Evolutionary conservation across 2,888 invertebrate species (phyloP), one percentile per base, ranked within the genome.

Genomic region (Junonia oenone): DNA sequence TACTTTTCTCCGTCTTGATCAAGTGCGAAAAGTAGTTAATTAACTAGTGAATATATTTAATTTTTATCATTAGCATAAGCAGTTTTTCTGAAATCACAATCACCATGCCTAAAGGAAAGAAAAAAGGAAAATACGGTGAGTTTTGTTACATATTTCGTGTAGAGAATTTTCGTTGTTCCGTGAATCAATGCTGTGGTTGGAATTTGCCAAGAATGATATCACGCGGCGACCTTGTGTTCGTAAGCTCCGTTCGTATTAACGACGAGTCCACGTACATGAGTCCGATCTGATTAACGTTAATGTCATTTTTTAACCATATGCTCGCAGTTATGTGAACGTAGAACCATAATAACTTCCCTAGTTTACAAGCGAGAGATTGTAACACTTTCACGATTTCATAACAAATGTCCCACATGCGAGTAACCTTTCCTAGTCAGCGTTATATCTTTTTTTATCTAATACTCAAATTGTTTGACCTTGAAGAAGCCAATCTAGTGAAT

Each of bases 1-100:
- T 94, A 94, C 93, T 93, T 92, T 94, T 92, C 93, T 91, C 94
- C 94, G 83, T 95, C 94, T 93, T 95, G 95, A 95, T 95, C 92
- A 90, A 83, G 89, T 86, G 87, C 73, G 75, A 82, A 78, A 71
- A 69, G 67, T 89, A 89, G 88, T 71, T 76, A 81, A 81, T 72
- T 81, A 77, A 72, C 68, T 89, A 89, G 89, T 87, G 86, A 86
- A 84, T 92, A 92, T 91, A 90, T 67, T 89, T 87, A 81, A 83
- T 88, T 87, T n/a, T 91, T 91, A 84, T 87, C 80, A 63, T 91
- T 91, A 84, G 87, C 80, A 63, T 91, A 70, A 89, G 88, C 66
- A 68, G 71, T 63, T 73, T 73, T 76, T 69, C 63, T 65, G 68
- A 68, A 74, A 62, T 61, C 73, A 57, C 62, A 53, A 55, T 80